Base-by-base conservation (phyloP, 1,140 invertebrate genomes). In the Drosophila melanica region DNA sequence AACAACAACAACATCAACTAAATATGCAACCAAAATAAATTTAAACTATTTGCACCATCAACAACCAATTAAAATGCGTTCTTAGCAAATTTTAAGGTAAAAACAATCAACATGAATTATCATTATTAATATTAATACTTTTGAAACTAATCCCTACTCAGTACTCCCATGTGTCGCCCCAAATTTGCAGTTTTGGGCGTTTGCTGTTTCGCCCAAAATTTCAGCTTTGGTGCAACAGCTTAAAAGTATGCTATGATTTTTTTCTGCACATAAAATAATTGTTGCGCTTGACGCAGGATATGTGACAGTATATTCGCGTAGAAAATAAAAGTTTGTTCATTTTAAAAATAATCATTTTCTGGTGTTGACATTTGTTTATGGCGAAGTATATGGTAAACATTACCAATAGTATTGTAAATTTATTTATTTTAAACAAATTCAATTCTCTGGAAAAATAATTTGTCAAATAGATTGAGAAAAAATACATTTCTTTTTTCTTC, bases 241-340 rank as follows among this genome's bases (percentile, higher is more conserved):
- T 78, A 81, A 78, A 81, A 81, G 78, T 75, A 78, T 81, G 70
- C 70, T 72, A 69, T 60, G 78, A 65, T 69, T 78, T 81, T 76
- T 50, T 50, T 59, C 37, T 35, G 7, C 42, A 18, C 10, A n/a
- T 12, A 54, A 55, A 41, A 55, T 53, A 70, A 71, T 75, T 75
- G 72, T 75, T 75, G 72, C 72, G 59, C 70, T 37, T 35, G 9
- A 35, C 50, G 27, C 33, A 35, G 33, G 8, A 35, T 35, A 9
- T 35, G 33, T 9, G 33, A 10, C 33, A 35, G 33, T 33, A 8
- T 8, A 33, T 8, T 33, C 1, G 4, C 2, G 20, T 23, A 23
- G 3, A 23, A 23, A 23, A 23, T 23, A 23, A 23, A 23, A 23
- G 20, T 23, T 23, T 23, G 2, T 23, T 23, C 2, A 23, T 23